Evolutionary conservation across 2,888 invertebrate species (phyloP).

Genomic region (Tanypteryx hageni): DNA sequence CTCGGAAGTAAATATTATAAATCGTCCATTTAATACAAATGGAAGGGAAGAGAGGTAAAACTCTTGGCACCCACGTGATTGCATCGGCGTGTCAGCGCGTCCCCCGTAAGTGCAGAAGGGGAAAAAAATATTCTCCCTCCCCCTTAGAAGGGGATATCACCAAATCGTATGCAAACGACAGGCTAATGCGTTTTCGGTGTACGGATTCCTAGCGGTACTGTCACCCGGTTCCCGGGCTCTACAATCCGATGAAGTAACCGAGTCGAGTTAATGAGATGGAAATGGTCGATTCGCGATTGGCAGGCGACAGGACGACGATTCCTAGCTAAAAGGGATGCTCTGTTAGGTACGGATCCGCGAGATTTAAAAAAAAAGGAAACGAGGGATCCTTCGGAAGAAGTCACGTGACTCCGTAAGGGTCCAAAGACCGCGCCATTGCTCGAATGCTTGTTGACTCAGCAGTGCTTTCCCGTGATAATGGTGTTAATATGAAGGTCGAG

Average conservation of each 20-base stretch:
- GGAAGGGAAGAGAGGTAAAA: background rate
- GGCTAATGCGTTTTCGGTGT: constrained; percentile 21
- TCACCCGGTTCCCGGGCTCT: background rate
- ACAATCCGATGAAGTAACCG: background rate
- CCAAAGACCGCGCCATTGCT: background rate
- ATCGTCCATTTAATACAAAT: background rate
- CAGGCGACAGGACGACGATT: background rate
- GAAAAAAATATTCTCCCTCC: background rate
- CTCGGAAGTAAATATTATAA: background rate
- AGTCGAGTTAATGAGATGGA: constrained; percentile 6
- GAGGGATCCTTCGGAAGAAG: background rate
- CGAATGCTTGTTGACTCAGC: background rate
- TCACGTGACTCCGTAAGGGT: background rate
- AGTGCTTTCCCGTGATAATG: background rate
- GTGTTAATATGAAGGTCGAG: background rate
- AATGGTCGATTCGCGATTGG: background rate
- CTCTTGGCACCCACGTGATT: background rate
- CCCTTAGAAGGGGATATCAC: background rate
- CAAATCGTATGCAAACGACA: background rate
- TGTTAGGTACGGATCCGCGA: background rate
- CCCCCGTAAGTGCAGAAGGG: background rate
- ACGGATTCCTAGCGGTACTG: background rate
- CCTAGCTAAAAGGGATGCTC: background rate
- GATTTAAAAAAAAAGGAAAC: background rate
- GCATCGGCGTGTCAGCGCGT: background rate